Evolutionary conservation across 2,888 invertebrate genomes (phyloP), one percentile per base, ranked within the genome.

Genomic region (Pherbina coryleti): DNA sequence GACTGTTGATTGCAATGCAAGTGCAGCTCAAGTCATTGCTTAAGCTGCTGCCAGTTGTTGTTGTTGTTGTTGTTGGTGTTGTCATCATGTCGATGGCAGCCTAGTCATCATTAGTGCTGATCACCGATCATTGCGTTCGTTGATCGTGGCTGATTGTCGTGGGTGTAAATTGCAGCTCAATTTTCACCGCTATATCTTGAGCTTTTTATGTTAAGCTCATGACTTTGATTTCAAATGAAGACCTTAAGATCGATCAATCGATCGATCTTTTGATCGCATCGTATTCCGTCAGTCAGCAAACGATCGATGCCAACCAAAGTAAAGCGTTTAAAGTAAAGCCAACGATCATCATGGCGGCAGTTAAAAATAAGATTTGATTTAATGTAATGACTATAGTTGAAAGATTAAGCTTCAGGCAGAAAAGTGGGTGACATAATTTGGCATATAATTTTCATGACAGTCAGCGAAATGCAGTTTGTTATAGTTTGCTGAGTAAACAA

Each of bases 91-190:
- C 22, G 34, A 19, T 72, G 57, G 53, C 69, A 55, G 57, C 51
- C 67, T 67, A 57, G 57, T 57, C 75, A 75, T 78, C 62, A 74
- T 55, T 57, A 60, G 74, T 62, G 60, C 55, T 37, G 71, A 70
- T 72, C 72, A 72, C 71, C 69, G 71, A 72, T 72, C 64, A 64
- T 75, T 28, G 34, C 28, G 31, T 67, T 66, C 34, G 28, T 37
- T 34, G 64, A 77, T 77, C 78, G 76, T 75, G 78, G 64, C 53
- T 76, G 77, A 75, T 79, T 78, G 78, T 82, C 77, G 82, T 83
- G 83, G 83, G 83, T 84, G 83, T 84, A 84, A 84, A 84, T 83
- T 83, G 82, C 82, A 77, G 70, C 75, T 73, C 79, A 82, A 82
- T 81, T 82, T 82, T 72, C 75, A 70, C 71, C 77, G 72, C 74